Evolutionary conservation across 2,797 vertebrate species (phyloP).

Genomic region (Pseudopleuronectes americanus): DNA sequence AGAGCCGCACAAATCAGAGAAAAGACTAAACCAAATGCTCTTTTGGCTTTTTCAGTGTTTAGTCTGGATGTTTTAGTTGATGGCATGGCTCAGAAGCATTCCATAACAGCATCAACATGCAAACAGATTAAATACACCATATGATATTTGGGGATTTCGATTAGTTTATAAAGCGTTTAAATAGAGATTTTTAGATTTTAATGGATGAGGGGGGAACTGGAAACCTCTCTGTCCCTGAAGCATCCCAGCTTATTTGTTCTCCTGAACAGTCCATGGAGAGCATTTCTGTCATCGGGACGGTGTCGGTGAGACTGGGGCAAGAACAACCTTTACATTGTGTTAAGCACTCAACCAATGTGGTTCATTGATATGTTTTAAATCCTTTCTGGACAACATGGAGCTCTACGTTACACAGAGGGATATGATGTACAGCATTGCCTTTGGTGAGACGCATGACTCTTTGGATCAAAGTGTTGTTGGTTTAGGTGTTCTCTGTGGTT

Average conservation of each 20-base stretch:
- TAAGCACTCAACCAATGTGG: background rate
- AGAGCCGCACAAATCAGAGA: conserved; percentile 7
- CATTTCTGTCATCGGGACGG: background rate
- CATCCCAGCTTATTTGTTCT: no score
- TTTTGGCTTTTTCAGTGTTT: conserved; percentile 17
- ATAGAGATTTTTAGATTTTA: no score
- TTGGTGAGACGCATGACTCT: background rate
- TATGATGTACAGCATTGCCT: background rate
- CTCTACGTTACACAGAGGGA: background rate
- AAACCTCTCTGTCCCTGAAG: no score
- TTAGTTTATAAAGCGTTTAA: no score
- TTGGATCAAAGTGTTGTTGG: background rate
- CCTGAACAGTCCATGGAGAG: no score
- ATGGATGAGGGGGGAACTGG: no score
- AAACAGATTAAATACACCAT: conserved; percentile 24
- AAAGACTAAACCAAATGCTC: background rate
- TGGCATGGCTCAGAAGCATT: conserved; percentile 6
- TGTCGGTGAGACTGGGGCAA: background rate
- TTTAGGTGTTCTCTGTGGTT: conserved; percentile 10
- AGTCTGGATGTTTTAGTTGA: conserved; percentile 10
- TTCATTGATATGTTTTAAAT: background rate
- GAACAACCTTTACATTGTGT: background rate
- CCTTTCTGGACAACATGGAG: background rate
- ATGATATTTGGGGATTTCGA: background rate
- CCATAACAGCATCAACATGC: conserved; percentile 38